These are phyloP conservation scores for Plutomurus gul DNA, from an alignment of 1,140 invertebrate species.

Conservation along the genomic window DNA sequence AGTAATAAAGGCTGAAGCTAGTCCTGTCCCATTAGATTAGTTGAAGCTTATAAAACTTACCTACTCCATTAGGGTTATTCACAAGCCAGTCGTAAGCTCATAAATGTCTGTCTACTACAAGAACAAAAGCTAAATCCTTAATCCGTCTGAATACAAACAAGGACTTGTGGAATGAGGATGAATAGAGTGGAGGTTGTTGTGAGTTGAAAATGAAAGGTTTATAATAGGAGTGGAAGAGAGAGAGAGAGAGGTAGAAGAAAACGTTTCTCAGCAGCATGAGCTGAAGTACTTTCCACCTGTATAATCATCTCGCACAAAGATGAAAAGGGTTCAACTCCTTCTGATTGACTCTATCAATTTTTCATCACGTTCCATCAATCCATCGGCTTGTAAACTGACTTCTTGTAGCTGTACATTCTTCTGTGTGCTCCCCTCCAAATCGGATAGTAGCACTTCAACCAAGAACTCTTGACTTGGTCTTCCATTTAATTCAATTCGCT, in stretches of 20 bases:
- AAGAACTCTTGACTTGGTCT: constrained; percentile 20
- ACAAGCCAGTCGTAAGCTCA: no score
- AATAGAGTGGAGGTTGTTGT: not conserved
- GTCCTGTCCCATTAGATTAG: no score
- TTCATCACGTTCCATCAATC: constrained; percentile 23
- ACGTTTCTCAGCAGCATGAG: constrained; percentile 18
- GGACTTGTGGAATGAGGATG: constrained; percentile 24
- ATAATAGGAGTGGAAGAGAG: not conserved
- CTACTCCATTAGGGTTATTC: no score
- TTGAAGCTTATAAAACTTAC: no score
- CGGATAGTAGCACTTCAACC: constrained; percentile 13
- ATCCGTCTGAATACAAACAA: constrained; percentile 14
- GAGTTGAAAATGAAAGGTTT: not conserved
- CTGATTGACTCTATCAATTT: constrained; percentile 28
- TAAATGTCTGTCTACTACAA: not conserved
- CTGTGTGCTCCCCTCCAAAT: not conserved
- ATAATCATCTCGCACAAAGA: constrained; percentile 24
- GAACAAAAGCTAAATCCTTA: not conserved
- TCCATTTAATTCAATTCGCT: not conserved
- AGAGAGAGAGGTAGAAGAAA: not conserved
- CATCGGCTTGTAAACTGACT: constrained; percentile 25
- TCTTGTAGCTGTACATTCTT: constrained; percentile 13
- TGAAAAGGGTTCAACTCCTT: constrained; percentile 16
- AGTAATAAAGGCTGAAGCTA: no score
- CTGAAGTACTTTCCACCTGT: constrained; percentile 19